phyloP scores from a whole-genome alignment of 1,140 invertebrate species.

The Orchesella cincta region DNA sequence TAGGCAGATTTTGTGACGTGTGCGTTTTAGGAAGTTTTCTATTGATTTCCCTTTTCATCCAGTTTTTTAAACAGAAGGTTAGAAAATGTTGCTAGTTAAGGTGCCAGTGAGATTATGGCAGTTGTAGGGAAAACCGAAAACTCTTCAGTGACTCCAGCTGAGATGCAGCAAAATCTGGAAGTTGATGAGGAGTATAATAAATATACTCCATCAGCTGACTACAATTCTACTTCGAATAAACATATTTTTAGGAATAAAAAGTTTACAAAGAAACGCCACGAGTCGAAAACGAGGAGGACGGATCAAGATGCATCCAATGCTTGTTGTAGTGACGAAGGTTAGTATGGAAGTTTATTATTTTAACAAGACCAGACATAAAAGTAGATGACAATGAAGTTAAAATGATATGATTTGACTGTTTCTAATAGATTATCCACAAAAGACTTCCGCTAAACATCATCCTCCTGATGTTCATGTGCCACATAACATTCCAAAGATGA shows the following conservation, averaged over 20 bases:
- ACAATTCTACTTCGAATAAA: neutral
- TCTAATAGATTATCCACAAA: neutral
- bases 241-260: conserved; percentile 12
- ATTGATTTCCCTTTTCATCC: too few species aligned
- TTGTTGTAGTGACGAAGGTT: conserved; percentile 20
- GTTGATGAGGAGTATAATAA: conserved; percentile 15
- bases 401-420: neutral
- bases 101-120: conserved; percentile 2
- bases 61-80: too few species aligned
- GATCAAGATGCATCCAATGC: neutral
- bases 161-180: conserved; percentile 6
- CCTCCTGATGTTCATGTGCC: neutral
- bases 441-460: too few species aligned
- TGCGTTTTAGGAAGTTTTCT: too few species aligned
- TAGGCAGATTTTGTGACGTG: too few species aligned
- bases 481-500: neutral
- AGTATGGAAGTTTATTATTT: neutral
- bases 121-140: neutral
- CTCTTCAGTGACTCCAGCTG: neutral
- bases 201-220: conserved; percentile 2
- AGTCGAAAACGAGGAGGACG: neutral
- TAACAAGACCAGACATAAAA: too few species aligned
- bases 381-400: too few species aligned
- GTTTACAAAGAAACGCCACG: conserved; percentile 20
- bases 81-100: too few species aligned